Conservation (phyloP, 2,888 invertebrate genomes). For the Stenotaenia linearis region DNA sequence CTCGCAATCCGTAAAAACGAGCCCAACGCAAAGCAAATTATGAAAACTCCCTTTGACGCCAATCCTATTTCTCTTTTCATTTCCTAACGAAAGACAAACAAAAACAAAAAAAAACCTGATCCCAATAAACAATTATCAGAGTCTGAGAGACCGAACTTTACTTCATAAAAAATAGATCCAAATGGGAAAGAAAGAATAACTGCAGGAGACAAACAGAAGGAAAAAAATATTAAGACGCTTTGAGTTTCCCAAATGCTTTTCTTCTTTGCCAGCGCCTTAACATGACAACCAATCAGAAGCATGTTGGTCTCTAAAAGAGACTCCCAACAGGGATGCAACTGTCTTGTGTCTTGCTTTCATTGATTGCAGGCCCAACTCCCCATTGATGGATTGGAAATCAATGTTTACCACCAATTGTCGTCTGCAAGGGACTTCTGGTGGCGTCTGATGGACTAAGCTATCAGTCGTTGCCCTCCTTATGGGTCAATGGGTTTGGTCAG, state of each 20-base stretch:
- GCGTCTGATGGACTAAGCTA: slow-evolving; percentile 26
- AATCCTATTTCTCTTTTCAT: not conserved
- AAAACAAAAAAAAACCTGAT: no score
- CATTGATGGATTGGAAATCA: slow-evolving; percentile 24
- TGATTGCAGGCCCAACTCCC: not conserved
- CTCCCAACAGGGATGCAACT: slow-evolving; percentile 6
- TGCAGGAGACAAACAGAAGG: not conserved
- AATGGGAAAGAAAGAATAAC: not conserved
- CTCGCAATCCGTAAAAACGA: not conserved
- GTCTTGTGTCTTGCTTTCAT: not conserved
- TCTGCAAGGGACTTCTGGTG: slow-evolving; percentile 2
- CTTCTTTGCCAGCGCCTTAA: slow-evolving; percentile 4
- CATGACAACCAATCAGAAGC: slow-evolving; percentile 12
- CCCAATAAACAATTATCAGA: not conserved
- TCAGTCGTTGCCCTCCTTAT: slow-evolving; percentile 20
- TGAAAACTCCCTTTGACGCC: not conserved
- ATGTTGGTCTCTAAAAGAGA: not conserved
- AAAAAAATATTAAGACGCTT: not conserved
- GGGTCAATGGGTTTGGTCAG: slow-evolving; percentile 16
- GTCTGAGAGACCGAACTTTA: not conserved
- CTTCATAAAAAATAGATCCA: not conserved
- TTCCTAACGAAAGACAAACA: no score
- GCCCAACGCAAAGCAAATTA: not conserved
- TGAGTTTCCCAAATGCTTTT: not conserved
- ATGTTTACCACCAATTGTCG: slow-evolving; percentile 20